phyloP scores from a whole-genome alignment of 2,888 invertebrate species.

The Cordilura impudica region DNA sequence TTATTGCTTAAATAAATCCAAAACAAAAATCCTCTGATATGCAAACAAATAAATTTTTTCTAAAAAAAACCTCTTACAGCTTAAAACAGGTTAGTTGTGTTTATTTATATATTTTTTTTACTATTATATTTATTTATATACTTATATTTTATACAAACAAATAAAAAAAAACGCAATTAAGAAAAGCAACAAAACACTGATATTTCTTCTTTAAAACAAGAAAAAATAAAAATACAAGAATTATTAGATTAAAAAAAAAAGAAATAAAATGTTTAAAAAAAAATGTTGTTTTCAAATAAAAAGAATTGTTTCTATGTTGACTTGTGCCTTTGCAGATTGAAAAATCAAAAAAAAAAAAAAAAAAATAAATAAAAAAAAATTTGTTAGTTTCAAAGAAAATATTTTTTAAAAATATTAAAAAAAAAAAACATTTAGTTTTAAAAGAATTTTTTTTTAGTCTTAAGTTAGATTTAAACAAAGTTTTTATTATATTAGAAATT shows the following conservation, averaged over 20 bases:
- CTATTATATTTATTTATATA: conserved; percentile 25
- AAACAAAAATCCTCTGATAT: conserved; percentile 50
- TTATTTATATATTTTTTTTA: conserved; percentile 35
- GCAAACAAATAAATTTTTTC: conserved; percentile 40
- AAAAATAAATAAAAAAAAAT: conserved; percentile 4
- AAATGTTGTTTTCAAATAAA: conserved; percentile 7
- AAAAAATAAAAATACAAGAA: conserved; percentile 9
- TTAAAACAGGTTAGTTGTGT: conserved; percentile 64
- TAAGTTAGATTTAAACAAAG: conserved; percentile 18
- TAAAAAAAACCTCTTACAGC: conserved; percentile 54
- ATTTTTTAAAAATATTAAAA: conserved; percentile 61
- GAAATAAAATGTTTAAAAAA: conserved; percentile 2
- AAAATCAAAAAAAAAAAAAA: neutral
- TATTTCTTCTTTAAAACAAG: conserved; percentile 55
- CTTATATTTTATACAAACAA: conserved; percentile 9
- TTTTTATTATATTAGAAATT: conserved; percentile 10
- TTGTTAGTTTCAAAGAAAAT: neutral
- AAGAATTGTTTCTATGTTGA: conserved; percentile 76
- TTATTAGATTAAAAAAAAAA: conserved; percentile 1
- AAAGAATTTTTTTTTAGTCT: conserved; percentile 33
- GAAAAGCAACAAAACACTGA: conserved; percentile 51
- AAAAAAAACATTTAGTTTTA: conserved; percentile 57
- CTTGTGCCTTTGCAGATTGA: conserved; percentile 77
- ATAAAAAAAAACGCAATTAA: conserved; percentile 27
- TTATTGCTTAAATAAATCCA: conserved; percentile 29